Base-by-base conservation (phyloP, 1,140 invertebrate species). In the Drosophila orena region DNA sequence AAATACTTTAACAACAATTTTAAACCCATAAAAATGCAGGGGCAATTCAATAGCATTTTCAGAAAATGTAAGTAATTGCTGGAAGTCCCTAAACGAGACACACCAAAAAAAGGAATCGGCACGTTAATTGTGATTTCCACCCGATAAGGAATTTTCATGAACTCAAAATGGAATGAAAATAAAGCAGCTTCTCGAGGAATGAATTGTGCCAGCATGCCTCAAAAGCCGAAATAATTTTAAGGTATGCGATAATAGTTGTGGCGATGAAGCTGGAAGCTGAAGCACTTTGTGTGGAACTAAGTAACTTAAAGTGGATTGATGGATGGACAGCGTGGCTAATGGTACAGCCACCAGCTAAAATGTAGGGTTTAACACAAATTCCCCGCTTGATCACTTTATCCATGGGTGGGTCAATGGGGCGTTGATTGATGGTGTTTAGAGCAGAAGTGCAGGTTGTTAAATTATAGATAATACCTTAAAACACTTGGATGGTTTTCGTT, bases 251-350 rank as follows among this genome's bases (percentile, higher is more conserved):
- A 69, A 40, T 70, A 27, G 57, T 49, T 50, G 47, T 30, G 22
- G 38, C 37, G 40, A 69, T 46, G 59, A 46, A 52, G 20, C n/a
- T 24, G 49, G 24, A 40, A 70, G 43, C 64, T 11, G 56, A 15
- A 44, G 27, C 47, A 42, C 47, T n/a, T 44, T 24, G 50, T 22
- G 49, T 70, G 64, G 64, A 70, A 70, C 64, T 57, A 57, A 57
- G 57, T 27, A 57, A 70, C 47, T 71, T 71, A 70, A 70, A 27
- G n/a, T 20, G 37, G 64, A 71, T 71, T 71, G 68, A 71, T 71
- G 35, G 65, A 71, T 71, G 52, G 43, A 35, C 66, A 49, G 50
- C 64, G 10, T 24, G 65, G 20, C 64, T 44, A 57, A 71, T 49
- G 43, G 68, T 24, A 57, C 20, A 40, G 40, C 50, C 64, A 68